Conservation (phyloP, 2,888 invertebrate species). For the Melinaea marsaeus region DNA sequence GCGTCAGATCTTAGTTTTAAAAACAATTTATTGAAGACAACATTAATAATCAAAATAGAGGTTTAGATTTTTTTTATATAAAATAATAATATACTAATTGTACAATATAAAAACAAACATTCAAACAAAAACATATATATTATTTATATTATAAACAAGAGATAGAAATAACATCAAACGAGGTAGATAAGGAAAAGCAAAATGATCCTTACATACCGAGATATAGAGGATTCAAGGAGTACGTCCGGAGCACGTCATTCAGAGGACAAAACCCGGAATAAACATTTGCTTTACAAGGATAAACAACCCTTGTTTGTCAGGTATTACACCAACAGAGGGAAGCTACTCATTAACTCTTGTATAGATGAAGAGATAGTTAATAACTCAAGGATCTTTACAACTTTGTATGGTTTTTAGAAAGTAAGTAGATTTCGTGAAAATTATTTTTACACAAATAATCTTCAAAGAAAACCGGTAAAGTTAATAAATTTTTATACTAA, state of each 20-base stretch:
- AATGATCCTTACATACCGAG: neutral
- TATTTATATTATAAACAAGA: too few relatives aligned
- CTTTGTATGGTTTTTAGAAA: neutral
- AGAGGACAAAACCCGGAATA: conserved; percentile 28
- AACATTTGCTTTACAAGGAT: conserved; percentile 27
- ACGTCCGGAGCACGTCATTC: neutral
- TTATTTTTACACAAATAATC: too few relatives aligned
- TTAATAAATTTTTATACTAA: too few relatives aligned
- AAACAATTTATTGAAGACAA: too few relatives aligned
- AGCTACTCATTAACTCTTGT: conserved; percentile 22
- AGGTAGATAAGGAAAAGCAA: neutral
- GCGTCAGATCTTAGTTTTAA: too few relatives aligned
- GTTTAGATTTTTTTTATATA: too few relatives aligned
- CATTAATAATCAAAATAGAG: too few relatives aligned
- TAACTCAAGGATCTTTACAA: neutral
- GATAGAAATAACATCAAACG: too few relatives aligned
- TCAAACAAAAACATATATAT: too few relatives aligned
- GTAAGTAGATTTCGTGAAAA: neutral
- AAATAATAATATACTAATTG: too few relatives aligned
- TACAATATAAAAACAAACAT: too few relatives aligned
- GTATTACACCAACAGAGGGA: conserved; percentile 20
- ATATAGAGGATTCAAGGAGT: neutral
- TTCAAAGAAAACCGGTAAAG: too few relatives aligned
- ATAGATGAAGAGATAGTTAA: conserved; percentile 13
- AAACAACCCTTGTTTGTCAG: conserved; percentile 18